Evolutionary conservation across 2,797 vertebrate genomes (phyloP).

Genomic region (Eulemur coronatus): DNA sequence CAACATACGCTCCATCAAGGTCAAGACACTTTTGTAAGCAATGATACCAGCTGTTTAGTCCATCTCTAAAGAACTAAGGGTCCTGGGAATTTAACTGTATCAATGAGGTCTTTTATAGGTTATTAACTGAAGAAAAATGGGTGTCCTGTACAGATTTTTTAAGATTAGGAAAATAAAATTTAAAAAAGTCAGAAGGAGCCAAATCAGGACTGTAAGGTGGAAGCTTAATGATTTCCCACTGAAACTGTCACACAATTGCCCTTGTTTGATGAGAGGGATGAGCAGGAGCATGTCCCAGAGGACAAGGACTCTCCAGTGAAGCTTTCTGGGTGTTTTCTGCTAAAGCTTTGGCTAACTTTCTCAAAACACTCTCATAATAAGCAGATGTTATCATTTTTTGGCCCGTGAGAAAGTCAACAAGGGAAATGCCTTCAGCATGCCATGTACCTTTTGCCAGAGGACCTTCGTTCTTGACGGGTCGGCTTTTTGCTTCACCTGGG

Average conservation of each 20-base stretch:
- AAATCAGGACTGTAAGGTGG: not conserved
- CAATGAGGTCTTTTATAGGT: not conserved
- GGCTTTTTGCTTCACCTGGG: not conserved
- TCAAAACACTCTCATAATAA: not conserved
- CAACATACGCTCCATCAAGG: no score
- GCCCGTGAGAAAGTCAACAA: not conserved
- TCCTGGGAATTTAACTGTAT: not conserved
- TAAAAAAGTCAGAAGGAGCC: not conserved
- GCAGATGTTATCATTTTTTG: not conserved
- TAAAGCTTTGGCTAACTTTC: not conserved
- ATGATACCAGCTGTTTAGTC: no score
- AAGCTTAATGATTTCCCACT: not conserved
- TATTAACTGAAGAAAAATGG: not conserved
- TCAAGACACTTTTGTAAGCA: no score
- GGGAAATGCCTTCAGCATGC: not conserved
- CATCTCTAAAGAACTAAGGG: no score
- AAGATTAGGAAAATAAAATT: no score
- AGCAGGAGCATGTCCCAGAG: not conserved
- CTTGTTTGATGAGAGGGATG: not conserved
- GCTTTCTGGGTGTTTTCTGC: not conserved
- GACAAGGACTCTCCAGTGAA: not conserved
- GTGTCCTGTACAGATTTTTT: not conserved
- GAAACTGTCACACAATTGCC: not conserved
- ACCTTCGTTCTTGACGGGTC: not conserved
- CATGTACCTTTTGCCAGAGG: not conserved